phyloP scores from a whole-genome alignment of 2,113 vertebrate genomes.

The Gnathonemus echidnorhynchus region DNA sequence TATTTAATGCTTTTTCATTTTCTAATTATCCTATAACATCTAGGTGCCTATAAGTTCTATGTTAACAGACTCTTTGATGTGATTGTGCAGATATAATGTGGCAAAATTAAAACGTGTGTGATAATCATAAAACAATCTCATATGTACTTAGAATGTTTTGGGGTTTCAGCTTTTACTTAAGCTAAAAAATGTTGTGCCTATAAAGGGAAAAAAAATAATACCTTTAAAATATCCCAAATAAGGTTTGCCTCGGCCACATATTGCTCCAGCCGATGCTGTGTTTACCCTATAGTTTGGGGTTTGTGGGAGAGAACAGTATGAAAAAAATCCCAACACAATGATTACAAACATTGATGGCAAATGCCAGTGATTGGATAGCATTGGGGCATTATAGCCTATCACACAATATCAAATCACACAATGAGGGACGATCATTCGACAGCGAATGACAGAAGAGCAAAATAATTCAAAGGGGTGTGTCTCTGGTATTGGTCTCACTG shows the following conservation, averaged over 20 bases:
- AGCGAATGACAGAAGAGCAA: neutral
- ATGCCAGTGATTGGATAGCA: neutral
- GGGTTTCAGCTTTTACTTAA: conserved; percentile 16
- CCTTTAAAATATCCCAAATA: conserved; percentile 37
- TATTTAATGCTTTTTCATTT: neutral
- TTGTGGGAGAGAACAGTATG: conserved; percentile 7
- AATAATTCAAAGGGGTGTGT: neutral
- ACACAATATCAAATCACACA: neutral
- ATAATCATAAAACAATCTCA: neutral
- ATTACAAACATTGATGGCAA: conserved; percentile 12
- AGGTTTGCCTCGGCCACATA: conserved; percentile 15
- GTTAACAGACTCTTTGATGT: neutral
- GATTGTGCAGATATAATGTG: neutral
- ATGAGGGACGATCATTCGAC: neutral
- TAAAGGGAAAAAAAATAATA: conserved; percentile 32
- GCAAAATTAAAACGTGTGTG: neutral
- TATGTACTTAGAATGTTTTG: neutral
- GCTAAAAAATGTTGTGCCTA: conserved; percentile 40
- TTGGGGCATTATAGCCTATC: neutral
- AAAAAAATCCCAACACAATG: conserved; percentile 29
- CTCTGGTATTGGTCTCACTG: neutral
- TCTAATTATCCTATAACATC: neutral
- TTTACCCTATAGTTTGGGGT: conserved; percentile 27
- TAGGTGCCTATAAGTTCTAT: neutral
- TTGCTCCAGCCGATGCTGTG: conserved; percentile 14